A percentile compares a stretch with the other conserved stretches of the same genome.
Evolutionary conservation across 2,113 vertebrate genomes (phyloP).

Genomic region (Actenoides lindsayi): DNA sequence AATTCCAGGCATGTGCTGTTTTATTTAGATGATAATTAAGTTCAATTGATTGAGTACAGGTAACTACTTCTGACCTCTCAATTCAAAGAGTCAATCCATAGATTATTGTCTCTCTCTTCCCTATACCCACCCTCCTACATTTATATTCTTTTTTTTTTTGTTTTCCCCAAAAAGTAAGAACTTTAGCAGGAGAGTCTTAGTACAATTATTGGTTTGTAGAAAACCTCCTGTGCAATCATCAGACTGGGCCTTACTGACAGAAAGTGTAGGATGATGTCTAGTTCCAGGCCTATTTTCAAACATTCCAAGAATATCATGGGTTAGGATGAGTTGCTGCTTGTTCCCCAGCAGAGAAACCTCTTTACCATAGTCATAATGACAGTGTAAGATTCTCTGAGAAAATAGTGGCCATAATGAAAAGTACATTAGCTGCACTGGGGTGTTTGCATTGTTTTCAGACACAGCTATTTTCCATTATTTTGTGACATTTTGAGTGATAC

Average conservation of each 20-base stretch:
- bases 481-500: background rate
- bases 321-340: background rate
- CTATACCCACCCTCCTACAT: accelerated
- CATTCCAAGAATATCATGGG: background rate
- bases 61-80: background rate
- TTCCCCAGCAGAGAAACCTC: background rate
- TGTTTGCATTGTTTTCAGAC: background rate
- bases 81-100: background rate
- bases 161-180: background rate
- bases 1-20: background rate
- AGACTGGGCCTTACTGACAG: background rate
- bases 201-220: background rate
- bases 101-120: background rate
- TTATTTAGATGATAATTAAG: background rate
- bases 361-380: background rate
- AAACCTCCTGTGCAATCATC: background rate
- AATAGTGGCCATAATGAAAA: background rate
- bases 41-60: background rate
- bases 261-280: background rate
- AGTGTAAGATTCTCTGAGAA: background rate
- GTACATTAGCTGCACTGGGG: background rate
- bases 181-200: background rate
- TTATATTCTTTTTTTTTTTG: background rate
- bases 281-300: background rate
- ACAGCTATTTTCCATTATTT: background rate